Percentiles rank a stretch among this genome's conserved stretches.
phyloP scores from a whole-genome alignment of 92 coral and sea anemone species.

The Galaxea fascicularis region DNA sequence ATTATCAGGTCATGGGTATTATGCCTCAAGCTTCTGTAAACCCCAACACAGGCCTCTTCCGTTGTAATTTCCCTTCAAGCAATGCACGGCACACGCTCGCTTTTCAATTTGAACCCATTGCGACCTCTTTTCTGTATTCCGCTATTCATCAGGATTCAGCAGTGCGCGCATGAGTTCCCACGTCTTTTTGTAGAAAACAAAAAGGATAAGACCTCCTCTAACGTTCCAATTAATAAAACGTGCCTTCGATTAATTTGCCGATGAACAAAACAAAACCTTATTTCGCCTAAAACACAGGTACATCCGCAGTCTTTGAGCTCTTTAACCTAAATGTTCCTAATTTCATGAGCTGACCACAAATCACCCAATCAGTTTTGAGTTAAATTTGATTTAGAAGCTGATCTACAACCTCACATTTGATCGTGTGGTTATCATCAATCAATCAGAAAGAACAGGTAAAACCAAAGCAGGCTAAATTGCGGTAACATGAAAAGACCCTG shows the following conservation, averaged over 20 bases:
- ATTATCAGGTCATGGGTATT: constrained; percentile 33
- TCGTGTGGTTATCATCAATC: background rate
- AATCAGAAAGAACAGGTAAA: background rate
- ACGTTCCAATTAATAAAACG: constrained; percentile 1
- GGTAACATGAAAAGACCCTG: background rate
- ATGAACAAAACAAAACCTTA: background rate
- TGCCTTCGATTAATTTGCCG: background rate
- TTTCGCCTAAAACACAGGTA: background rate
- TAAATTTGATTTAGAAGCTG: background rate
- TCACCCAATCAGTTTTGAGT: background rate
- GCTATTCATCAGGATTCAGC: background rate
- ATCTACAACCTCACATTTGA: background rate
- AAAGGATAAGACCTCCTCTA: background rate
- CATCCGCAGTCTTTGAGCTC: background rate
- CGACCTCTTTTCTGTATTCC: background rate
- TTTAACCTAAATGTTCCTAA: background rate
- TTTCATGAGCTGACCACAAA: background rate
- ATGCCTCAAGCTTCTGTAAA: constrained; percentile 34
- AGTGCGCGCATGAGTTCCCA: background rate
- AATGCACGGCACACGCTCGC: background rate
- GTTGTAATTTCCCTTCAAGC: background rate
- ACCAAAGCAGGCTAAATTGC: background rate
- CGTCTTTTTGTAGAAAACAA: constrained; percentile 17
- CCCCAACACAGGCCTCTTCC: constrained; percentile 7
- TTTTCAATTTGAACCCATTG: background rate